Base-by-base conservation (phyloP, 2,888 invertebrate species). In the Meganola albula region DNA sequence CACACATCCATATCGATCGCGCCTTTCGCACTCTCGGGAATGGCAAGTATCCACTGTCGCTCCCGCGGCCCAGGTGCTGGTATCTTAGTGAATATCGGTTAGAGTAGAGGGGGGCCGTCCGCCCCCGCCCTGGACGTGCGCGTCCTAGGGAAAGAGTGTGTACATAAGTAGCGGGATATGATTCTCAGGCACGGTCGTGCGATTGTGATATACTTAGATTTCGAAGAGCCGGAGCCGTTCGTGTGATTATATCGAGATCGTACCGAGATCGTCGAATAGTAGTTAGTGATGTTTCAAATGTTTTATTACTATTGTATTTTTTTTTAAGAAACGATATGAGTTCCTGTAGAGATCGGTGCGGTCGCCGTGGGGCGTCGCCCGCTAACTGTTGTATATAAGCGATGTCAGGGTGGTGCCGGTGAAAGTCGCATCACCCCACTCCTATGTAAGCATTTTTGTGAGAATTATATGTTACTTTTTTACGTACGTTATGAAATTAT, bases 241-340 rank as follows among this genome's bases (percentile, higher is more conserved):
- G 75, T 74, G 69, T 83, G 76, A 77, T 74, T 76, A 77, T 78
- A 77, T 77, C 79, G 79, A 79, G 73, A 66, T 73, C 72, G 71
- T 76, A 74, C 72, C 72, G 74, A 74, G 75, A 77, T 82, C 84
- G 78, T 84, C 83, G 76, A 79, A 76, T 76, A 78, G 75, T 83
- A 84, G 83, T 82, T 83, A 84, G 84, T 79, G 84, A 85, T 80
- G 83, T 85, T 85, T 80, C 74, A 83, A 84, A 84, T 79, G 78
- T 82, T 84, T 85, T 82, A 82, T 84, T 85, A 83, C 75, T 82
- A 84, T 76, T 84, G 72, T 83, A 75, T 52, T 53, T 84, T 82
- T 78, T 74, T 78, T 83, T 82, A 86, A 79, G 83, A 82, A 75
- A 78, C 79, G 75, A 85, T 84, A 84, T 84, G 85, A 85, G 85